phyloP scores from a whole-genome alignment of 2,113 vertebrate species.

The Apistogramma diplotaenia region DNA sequence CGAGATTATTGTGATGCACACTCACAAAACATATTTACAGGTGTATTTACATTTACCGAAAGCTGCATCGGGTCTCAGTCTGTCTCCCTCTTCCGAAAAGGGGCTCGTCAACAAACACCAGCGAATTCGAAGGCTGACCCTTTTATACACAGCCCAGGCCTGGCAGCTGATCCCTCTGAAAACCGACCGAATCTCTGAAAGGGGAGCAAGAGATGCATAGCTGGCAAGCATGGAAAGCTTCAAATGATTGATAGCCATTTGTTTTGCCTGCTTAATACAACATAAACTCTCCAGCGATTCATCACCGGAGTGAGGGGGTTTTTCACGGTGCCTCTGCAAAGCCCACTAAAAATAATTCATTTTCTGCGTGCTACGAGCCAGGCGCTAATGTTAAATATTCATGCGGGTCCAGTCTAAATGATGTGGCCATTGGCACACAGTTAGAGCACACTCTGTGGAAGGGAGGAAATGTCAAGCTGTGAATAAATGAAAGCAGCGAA shows the following conservation, averaged over 20 bases:
- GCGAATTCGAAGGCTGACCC: constrained; percentile 40
- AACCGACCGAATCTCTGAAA: constrained; percentile 41
- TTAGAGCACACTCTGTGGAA: constrained; percentile 72
- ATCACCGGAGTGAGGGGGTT: constrained; percentile 70
- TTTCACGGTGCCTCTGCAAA: constrained; percentile 70
- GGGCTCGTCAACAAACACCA: constrained; percentile 32
- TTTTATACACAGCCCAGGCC: constrained; percentile 10
- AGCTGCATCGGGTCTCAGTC: neutral
- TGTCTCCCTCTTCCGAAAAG: neutral
- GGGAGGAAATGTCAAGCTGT: constrained; percentile 74
- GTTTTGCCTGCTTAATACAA: constrained; percentile 81
- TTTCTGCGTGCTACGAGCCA: constrained; percentile 66
- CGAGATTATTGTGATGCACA: no score
- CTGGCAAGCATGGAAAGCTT: constrained; percentile 71
- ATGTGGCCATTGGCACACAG: constrained; percentile 73
- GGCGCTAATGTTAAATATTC: constrained; percentile 75
- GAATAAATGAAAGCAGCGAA: constrained; percentile 76
- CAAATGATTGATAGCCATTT: constrained; percentile 79
- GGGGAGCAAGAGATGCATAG: constrained; percentile 32
- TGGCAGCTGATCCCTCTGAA: constrained; percentile 49
- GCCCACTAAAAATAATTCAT: constrained; percentile 76
- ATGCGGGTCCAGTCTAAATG: constrained; percentile 75
- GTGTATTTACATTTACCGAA: neutral
- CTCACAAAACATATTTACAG: neutral
- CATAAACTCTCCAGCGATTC: constrained; percentile 77